Conservation (phyloP, 1,140 invertebrate genomes). For the Hypsibius dujardini region DNA sequence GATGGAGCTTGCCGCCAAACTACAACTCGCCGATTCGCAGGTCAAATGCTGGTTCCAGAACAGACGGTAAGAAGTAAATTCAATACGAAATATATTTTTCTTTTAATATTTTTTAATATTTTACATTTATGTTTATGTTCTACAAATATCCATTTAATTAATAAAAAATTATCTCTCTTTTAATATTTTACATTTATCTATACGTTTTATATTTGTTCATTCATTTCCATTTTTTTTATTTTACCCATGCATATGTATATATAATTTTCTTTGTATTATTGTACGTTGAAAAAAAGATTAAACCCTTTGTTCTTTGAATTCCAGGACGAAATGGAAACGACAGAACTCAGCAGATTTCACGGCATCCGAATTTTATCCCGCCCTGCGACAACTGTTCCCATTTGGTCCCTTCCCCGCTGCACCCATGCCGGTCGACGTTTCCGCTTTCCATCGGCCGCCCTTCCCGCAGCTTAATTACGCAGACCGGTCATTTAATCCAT, state of each 20-base stretch:
- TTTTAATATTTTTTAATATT: background rate
- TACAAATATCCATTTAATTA: too few relatives aligned
- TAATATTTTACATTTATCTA: background rate
- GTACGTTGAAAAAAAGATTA: too few relatives aligned
- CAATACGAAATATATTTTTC: constrained; percentile 19
- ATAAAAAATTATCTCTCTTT: background rate
- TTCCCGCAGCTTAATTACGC: too few relatives aligned
- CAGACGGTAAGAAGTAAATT: constrained; percentile 51
- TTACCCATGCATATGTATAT: background rate
- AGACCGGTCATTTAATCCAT: too few relatives aligned
- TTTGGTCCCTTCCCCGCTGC: background rate
- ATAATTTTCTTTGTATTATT: too few relatives aligned
- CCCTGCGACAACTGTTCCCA: background rate
- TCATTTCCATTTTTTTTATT: background rate
- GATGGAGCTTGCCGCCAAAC: constrained; percentile 88
- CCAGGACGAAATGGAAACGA: constrained; percentile 9
- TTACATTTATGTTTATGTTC: background rate
- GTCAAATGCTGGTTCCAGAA: constrained; percentile 99
- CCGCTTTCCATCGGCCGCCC: background rate
- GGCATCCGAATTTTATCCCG: background rate
- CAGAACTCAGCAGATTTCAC: background rate
- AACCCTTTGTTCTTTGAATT: background rate
- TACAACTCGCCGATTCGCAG: constrained; percentile 90
- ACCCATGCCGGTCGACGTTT: background rate
- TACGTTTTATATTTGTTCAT: background rate